Evolutionary conservation across 2,797 vertebrate species (phyloP).

Genomic region (Ctenopoma multispine): DNA sequence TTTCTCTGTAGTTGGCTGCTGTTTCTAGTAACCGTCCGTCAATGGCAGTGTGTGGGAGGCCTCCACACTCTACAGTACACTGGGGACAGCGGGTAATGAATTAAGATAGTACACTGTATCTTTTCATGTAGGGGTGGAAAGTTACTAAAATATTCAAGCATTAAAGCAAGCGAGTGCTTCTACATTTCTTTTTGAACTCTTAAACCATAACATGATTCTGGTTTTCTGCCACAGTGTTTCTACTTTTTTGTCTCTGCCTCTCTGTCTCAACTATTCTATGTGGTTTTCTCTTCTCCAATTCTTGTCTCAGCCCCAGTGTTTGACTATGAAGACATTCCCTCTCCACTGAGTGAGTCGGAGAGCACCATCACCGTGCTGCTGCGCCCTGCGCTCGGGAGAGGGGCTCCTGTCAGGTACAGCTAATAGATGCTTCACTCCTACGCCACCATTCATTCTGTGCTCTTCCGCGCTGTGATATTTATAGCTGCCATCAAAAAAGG

Average conservation of each 20-base stretch:
- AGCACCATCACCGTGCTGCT: conserved; percentile 95
- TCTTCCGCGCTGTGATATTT: conserved; percentile 54
- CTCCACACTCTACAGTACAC: conserved; percentile 39
- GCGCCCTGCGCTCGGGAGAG: conserved; percentile 92
- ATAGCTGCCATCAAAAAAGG: conserved; percentile 44
- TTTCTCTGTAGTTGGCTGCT: conserved; percentile 64
- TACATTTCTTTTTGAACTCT: conserved; percentile 8
- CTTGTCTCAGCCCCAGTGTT: conserved; percentile 89
- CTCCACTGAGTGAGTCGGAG: conserved; percentile 93
- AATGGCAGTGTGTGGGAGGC: conserved; percentile 68
- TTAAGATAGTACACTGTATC: conserved; percentile 47
- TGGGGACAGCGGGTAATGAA: conserved; percentile 60
- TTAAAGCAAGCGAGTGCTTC: conserved; percentile 16
- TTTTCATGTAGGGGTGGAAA: conserved; percentile 39
- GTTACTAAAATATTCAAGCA: conserved; percentile 25
- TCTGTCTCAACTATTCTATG: neutral
- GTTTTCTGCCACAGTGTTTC: too few relatives aligned
- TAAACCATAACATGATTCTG: conserved; percentile 1
- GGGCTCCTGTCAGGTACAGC: conserved; percentile 94
- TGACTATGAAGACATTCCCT: conserved; percentile 93
- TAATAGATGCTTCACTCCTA: conserved; percentile 30
- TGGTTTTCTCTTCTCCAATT: neutral
- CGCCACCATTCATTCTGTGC: conserved; percentile 25
- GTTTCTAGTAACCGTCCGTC: conserved; percentile 72
- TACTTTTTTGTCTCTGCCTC: too few relatives aligned